phyloP scores from a whole-genome alignment of 2,888 invertebrate genomes.

The Euclidia mi region DNA sequence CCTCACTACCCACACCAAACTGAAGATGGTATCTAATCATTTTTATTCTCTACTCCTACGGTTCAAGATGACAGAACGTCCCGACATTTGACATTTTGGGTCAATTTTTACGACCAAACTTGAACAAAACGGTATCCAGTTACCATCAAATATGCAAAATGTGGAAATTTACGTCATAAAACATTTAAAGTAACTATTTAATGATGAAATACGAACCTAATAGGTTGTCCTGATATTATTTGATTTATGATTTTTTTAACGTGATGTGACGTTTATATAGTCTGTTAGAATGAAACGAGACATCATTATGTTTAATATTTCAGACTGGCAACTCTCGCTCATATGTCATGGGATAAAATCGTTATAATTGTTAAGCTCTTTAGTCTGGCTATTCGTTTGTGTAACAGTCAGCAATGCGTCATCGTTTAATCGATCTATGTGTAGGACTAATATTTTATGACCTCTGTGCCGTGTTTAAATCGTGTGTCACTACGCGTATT shows the following conservation, averaged over 20 bases:
- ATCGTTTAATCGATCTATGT: too few relatives aligned
- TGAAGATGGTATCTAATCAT: slow-evolving; percentile 5
- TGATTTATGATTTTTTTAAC: slow-evolving; percentile 47
- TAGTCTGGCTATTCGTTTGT: too few relatives aligned
- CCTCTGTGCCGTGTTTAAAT: too few relatives aligned
- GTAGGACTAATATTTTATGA: too few relatives aligned
- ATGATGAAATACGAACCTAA: slow-evolving; percentile 47
- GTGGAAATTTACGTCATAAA: slow-evolving; percentile 28
- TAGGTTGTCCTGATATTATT: slow-evolving; percentile 36
- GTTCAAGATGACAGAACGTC: slow-evolving; percentile 31
- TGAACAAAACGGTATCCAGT: slow-evolving; percentile 49
- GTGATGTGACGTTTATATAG: slow-evolving; percentile 10
- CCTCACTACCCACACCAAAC: slow-evolving; percentile 26
- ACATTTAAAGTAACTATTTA: slow-evolving; percentile 54
- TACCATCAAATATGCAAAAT: slow-evolving; percentile 54
- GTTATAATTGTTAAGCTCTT: not conserved
- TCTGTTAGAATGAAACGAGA: slow-evolving; percentile 3
- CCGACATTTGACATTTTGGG: slow-evolving; percentile 43
- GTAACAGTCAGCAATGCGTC: too few relatives aligned
- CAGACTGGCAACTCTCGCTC: not conserved
- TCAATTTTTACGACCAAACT: slow-evolving; percentile 48
- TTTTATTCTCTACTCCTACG: slow-evolving; percentile 45
- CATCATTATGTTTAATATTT: not conserved
- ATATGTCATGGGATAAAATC: slow-evolving; percentile 1
- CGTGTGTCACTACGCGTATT: too few relatives aligned